phyloP scores from a whole-genome alignment of 2,113 vertebrate species.

The Aptenodytes forsteri region DNA sequence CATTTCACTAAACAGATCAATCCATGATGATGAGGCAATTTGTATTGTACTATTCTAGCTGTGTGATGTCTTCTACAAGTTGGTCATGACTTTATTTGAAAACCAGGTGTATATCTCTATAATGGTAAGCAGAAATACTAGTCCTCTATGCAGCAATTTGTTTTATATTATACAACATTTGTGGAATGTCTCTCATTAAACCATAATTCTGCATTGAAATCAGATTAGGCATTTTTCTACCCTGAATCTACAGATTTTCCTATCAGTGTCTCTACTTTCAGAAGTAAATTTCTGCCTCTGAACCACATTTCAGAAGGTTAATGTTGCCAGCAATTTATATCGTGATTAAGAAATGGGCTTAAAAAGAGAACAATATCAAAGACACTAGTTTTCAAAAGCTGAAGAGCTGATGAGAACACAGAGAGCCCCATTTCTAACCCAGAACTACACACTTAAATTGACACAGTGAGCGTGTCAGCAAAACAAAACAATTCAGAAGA shows the following conservation, averaged over 20 bases:
- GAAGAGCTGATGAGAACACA: neutral
- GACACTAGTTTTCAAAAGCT: neutral
- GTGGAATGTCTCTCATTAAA: neutral
- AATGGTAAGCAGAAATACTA: neutral
- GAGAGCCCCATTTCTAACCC: neutral
- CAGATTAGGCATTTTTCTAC: neutral
- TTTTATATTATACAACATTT: neutral
- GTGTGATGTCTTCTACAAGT: neutral
- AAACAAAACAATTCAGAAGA: conserved; percentile 27
- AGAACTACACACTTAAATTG: neutral
- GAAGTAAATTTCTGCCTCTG: neutral
- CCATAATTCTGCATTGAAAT: neutral
- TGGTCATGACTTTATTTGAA: neutral
- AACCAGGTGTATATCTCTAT: neutral
- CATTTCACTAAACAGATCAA: neutral
- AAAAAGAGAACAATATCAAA: neutral
- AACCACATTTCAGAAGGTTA: neutral
- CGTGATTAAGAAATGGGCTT: neutral
- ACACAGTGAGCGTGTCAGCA: neutral
- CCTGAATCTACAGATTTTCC: neutral
- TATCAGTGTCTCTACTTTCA: neutral
- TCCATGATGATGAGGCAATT: neutral
- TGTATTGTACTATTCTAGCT: neutral
- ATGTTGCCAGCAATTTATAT: neutral
- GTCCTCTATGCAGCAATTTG: neutral